Conservation (phyloP, 2,888 invertebrate genomes). For the Electrophaes corylata region DNA sequence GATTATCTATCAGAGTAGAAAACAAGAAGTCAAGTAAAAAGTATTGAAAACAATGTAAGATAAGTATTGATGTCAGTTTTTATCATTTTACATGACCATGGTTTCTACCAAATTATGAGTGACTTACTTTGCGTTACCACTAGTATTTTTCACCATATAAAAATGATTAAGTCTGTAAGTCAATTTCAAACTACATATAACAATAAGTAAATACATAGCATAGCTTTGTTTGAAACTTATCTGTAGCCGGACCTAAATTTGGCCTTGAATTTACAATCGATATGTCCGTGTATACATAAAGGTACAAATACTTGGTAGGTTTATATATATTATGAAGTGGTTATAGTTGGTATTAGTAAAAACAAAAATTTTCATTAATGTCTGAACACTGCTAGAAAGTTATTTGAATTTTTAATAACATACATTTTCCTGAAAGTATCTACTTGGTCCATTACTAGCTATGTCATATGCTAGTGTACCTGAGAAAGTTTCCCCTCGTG, state of each 20-base stretch:
- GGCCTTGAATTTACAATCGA: conserved; percentile 27
- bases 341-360: too few relatives aligned
- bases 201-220: not conserved
- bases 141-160: too few relatives aligned
- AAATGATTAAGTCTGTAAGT: too few relatives aligned
- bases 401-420: too few relatives aligned
- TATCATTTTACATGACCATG: not conserved
- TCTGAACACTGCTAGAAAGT: too few relatives aligned
- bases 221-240: conserved; percentile 15
- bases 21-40: not conserved
- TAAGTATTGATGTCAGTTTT: conserved; percentile 20
- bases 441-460: too few relatives aligned
- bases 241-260: conserved; percentile 10
- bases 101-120: conserved; percentile 7
- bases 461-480: too few relatives aligned
- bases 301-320: not conserved
- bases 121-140: not conserved
- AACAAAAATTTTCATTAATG: too few relatives aligned
- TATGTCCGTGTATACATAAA: not conserved
- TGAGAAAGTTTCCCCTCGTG: too few relatives aligned
- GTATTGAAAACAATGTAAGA: conserved; percentile 8
- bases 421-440: too few relatives aligned
- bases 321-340: not conserved
- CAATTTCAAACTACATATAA: not conserved
- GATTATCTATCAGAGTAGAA: conserved; percentile 8